Percentiles rank a stretch among this genome's conserved stretches.
Conservation (phyloP, 1,140 invertebrate genomes). For the Rhopalosiphum maidis region DNA sequence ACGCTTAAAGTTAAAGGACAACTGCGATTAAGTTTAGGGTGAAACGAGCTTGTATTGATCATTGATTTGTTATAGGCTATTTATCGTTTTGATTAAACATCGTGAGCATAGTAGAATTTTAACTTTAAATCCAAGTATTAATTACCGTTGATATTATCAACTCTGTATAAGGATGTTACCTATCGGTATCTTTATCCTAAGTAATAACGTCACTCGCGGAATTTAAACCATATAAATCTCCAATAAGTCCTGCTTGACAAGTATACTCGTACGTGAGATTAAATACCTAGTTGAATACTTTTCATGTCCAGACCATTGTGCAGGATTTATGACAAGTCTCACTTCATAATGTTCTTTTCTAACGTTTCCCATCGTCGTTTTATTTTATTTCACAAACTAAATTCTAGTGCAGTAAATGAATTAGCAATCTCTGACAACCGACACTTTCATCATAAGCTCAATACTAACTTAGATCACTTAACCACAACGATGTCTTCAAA, state of each 20-base stretch:
- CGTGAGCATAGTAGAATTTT: background rate
- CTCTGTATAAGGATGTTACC: background rate
- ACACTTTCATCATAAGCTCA: background rate
- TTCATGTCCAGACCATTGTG: background rate
- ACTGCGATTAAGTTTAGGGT: background rate
- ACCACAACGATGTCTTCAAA: background rate
- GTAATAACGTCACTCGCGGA: background rate
- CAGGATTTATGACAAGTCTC: background rate
- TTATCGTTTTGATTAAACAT: background rate
- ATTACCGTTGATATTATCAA: background rate
- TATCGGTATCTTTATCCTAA: background rate
- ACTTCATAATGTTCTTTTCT: background rate
- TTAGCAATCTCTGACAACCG: background rate
- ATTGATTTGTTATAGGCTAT: background rate
- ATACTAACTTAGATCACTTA: background rate
- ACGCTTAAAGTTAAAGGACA: background rate
- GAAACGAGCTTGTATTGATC: background rate
- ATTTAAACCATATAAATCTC: conserved; percentile 8
- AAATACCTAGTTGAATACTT: conserved; percentile 5
- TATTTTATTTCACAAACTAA: background rate
- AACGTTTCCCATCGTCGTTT: background rate
- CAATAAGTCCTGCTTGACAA: background rate
- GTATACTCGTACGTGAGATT: background rate
- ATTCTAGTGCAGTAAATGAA: background rate
- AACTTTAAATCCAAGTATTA: background rate